phyloP scores from a whole-genome alignment of 2,888 invertebrate species.

The Embidobia sp. region DNA sequence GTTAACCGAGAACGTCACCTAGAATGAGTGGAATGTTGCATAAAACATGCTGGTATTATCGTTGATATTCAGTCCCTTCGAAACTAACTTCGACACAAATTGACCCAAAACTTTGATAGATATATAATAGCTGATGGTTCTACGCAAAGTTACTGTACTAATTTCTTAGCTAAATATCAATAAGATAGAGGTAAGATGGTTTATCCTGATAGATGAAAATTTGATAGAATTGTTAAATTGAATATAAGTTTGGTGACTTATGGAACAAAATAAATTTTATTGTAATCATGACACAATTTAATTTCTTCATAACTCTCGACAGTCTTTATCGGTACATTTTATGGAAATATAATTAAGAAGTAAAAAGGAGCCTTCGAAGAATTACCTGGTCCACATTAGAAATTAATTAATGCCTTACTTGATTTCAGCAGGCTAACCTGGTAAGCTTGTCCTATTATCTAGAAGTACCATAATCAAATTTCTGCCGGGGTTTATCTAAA shows the following conservation, averaged over 20 bases:
- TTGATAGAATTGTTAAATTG: no score
- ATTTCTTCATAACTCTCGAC: not conserved
- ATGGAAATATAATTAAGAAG: not conserved
- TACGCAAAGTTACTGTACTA: not conserved
- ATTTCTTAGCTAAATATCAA: not conserved
- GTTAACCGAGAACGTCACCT: conserved; percentile 1
- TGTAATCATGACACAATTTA: no score
- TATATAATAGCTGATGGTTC: not conserved
- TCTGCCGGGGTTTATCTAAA: not conserved
- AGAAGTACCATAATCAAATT: conserved; percentile 10
- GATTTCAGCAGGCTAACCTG: not conserved
- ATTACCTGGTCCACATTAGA: conserved; percentile 1
- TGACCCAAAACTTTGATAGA: not conserved
- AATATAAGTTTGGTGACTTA: no score
- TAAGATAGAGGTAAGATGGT: no score
- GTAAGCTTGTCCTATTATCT: conserved; percentile 9
- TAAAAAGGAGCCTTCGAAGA: not conserved
- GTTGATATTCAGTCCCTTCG: conserved; percentile 25
- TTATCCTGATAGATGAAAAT: no score
- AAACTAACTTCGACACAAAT: conserved; percentile 10
- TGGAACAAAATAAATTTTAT: no score
- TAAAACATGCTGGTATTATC: conserved; percentile 61
- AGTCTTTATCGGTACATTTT: not conserved
- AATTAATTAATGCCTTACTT: conserved; percentile 6
- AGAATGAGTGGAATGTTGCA: conserved; percentile 49